phyloP scores from a whole-genome alignment of 1,140 invertebrate species.

The Brachionus rotundiformis region DNA sequence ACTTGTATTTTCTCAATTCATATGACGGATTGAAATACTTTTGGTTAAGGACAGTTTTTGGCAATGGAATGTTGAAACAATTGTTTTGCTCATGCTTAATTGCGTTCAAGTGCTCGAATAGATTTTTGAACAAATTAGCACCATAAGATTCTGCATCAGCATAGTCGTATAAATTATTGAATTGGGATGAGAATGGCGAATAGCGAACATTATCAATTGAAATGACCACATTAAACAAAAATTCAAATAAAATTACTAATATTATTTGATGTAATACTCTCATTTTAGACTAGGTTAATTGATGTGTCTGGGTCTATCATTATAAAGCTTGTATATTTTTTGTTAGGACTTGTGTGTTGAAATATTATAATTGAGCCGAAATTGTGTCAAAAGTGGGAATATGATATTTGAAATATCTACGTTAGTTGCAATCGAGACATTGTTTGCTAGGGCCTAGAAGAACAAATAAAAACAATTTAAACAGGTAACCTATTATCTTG shows the following conservation, averaged over 20 bases:
- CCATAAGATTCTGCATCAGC: conserved; percentile 45
- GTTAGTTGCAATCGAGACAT: conserved; percentile 28
- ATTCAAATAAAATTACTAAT: neutral
- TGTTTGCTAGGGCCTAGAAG: neutral
- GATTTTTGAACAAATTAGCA: conserved; percentile 35
- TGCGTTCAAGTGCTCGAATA: conserved; percentile 19
- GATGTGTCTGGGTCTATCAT: neutral
- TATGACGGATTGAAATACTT: conserved; percentile 48
- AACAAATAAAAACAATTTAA: neutral
- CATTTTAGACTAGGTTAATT: conserved; percentile 20
- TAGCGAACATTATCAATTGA: conserved; percentile 30
- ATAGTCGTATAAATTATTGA: conserved; percentile 45
- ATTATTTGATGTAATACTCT: neutral
- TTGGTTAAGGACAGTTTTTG: conserved; percentile 44
- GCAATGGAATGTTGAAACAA: conserved; percentile 45
- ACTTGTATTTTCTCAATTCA: conserved; percentile 32
- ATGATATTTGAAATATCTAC: neutral
- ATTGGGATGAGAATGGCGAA: conserved; percentile 40
- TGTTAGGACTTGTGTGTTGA: neutral
- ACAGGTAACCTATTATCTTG: neutral
- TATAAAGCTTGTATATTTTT: neutral
- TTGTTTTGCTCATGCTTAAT: conserved; percentile 32
- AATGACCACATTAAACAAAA: neutral
- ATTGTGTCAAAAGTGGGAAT: conserved; percentile 35
- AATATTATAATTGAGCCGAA: conserved; percentile 14